Evolutionary conservation across 2,113 vertebrate genomes (phyloP), one percentile per base, ranked within the genome.

Genomic region (Anoura caudifer): DNA sequence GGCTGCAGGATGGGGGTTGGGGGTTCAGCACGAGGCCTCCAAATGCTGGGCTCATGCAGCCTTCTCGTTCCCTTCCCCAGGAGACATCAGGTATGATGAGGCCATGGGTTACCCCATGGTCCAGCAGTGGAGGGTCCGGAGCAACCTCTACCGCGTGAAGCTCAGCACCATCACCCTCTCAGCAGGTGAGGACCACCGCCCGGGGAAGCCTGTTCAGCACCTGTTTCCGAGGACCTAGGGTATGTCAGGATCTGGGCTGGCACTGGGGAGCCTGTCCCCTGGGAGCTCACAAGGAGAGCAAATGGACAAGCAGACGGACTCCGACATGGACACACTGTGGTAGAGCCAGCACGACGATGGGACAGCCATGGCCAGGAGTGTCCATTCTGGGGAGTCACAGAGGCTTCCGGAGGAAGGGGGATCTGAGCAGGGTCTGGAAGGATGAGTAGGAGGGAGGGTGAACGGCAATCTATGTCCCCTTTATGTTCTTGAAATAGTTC

Each of bases 31-130:
- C 6, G 24, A 22, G 54, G 7, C 2, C 14, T 47, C 22, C 47
- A 2, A 4, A 5, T 4, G 16, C 20, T 36, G 2, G 41, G 38
- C 80, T 96, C 54, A 86, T 0, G 0, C 17, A 33, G 36, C 45
- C 81, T 8, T 85, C 33, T 81, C 59, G 1, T 96, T 95, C 47
- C 38, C 41, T 56, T 77, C 90, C 33, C 12, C 97, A 99, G 99
- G 99, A 12, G 99, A 99, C 38, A 98, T 99, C 93, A 99, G 99
- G 76, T 99, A 99, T 0, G 99, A 99, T 0, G 99, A 99, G 92
- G 99, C 99, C 1, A 99, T 99, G 97, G 99, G 99, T 1, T 99
- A 99, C 97, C 99, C 99, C 20, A 99, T 99, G 99, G 98, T 99
- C 52, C 99, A 99, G 95, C 99, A 99, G 96, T 99, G 99, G 99